Percentiles rank a stretch among this genome's conserved stretches.
phyloP scores from a whole-genome alignment of 1,140 invertebrate species.

The Argopecten irradians region DNA sequence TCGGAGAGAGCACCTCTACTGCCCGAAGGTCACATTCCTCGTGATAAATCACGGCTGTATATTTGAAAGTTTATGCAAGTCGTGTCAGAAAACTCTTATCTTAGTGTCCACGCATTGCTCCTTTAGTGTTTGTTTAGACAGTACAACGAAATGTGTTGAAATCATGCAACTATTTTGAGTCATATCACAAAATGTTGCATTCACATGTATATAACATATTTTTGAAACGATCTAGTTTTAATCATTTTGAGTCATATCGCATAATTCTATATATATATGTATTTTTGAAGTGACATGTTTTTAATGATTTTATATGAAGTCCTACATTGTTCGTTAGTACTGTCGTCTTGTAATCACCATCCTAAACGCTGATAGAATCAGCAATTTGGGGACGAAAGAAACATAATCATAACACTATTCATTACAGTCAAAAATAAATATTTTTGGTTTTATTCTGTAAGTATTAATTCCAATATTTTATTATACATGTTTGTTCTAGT shows the following conservation, averaged over 20 bases:
- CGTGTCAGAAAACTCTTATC: background rate
- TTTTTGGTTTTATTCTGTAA: too few species aligned
- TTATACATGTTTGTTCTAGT: too few species aligned
- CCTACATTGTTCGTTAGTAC: too few species aligned
- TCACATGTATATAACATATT: background rate
- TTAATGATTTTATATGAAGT: too few species aligned
- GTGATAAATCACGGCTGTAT: background rate
- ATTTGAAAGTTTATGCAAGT: background rate
- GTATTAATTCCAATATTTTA: too few species aligned
- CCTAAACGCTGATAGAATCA: too few species aligned
- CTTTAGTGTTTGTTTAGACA: background rate
- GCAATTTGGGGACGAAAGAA: too few species aligned
- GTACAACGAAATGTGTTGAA: background rate
- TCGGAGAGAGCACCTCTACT: background rate
- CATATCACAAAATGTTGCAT: background rate
- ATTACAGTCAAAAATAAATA: too few species aligned
- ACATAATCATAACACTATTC: too few species aligned
- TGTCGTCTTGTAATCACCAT: too few species aligned
- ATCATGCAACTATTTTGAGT: background rate
- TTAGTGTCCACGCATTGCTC: background rate
- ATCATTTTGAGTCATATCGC: background rate
- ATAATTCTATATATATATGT: background rate
- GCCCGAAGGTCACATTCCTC: background rate
- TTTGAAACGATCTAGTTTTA: too few species aligned
- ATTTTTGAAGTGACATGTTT: too few species aligned